phyloP scores from a whole-genome alignment of 92 coral and sea anemone genomes.

The Hydrozoanthus gracilis region DNA sequence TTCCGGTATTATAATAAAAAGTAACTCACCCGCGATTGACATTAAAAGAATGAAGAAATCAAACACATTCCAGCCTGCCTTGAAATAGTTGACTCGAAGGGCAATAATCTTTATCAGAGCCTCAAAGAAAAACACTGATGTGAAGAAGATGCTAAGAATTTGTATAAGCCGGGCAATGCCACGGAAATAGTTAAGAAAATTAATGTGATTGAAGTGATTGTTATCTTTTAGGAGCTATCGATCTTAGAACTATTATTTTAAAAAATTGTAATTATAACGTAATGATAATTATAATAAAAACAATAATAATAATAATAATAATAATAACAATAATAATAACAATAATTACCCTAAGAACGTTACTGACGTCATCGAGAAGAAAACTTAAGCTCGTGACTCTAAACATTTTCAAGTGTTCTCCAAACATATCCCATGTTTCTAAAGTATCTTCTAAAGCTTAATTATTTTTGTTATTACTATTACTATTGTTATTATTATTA shows the following conservation, averaged over 20 bases:
- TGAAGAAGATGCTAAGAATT: constrained; percentile 29
- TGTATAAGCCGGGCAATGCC: constrained; percentile 30
- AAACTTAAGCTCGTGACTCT: not conserved
- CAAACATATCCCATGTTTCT: too few species aligned
- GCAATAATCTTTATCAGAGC: constrained; percentile 27
- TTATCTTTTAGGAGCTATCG: not conserved
- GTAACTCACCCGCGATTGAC: constrained; percentile 23
- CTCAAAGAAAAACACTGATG: constrained; percentile 36
- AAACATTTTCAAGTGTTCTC: too few species aligned
- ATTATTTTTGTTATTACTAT: too few species aligned
- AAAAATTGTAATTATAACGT: not conserved
- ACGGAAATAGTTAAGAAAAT: constrained; percentile 21
- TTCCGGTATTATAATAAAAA: not conserved
- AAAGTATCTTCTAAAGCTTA: too few species aligned
- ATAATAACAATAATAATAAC: too few species aligned
- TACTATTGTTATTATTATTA: too few species aligned
- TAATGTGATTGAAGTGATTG: not conserved
- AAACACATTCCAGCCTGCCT: constrained; percentile 43
- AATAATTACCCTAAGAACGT: not conserved
- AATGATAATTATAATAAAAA: too few species aligned
- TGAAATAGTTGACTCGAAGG: constrained; percentile 22
- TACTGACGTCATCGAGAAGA: not conserved
- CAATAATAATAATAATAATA: too few species aligned
- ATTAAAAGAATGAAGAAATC: constrained; percentile 27
- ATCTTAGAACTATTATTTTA: not conserved